A percentile compares a stretch with the other conserved stretches of the same genome.
phyloP scores from a whole-genome alignment of 2,113 vertebrate species.

The Chroicocephalus ridibundus region DNA sequence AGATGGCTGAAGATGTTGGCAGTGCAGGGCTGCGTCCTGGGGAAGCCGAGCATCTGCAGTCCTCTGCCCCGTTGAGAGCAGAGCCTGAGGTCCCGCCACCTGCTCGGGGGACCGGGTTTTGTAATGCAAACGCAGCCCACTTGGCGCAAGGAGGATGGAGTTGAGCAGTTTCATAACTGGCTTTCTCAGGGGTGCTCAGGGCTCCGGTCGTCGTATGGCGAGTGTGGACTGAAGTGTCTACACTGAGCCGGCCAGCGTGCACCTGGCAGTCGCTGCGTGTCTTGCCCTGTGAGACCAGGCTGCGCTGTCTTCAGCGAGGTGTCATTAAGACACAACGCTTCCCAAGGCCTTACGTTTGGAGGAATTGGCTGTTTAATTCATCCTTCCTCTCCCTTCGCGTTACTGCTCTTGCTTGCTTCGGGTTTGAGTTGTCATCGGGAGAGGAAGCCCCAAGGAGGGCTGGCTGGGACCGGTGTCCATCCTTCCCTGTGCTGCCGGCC shows the following conservation, averaged over 20 bases:
- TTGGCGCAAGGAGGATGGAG: background rate
- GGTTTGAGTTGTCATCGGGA: background rate
- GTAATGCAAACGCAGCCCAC: background rate
- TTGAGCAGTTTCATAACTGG: background rate
- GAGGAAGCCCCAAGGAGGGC: background rate
- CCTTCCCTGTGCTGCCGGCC: background rate
- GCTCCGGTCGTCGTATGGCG: background rate
- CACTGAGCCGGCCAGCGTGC: background rate
- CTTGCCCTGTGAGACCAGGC: background rate
- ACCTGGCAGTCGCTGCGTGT: background rate
- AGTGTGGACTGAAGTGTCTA: background rate
- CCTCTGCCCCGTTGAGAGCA: background rate
- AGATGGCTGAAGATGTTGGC: background rate
- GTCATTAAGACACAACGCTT: background rate
- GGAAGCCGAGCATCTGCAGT: background rate
- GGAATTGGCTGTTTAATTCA: background rate
- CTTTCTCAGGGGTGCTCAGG: background rate
- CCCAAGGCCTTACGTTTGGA: background rate
- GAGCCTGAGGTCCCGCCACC: background rate
- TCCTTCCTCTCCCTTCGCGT: background rate
- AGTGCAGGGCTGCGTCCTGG: background rate
- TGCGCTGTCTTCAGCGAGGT: background rate
- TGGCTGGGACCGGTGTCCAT: background rate
- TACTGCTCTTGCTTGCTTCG: background rate
- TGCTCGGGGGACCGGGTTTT: background rate